Percentiles rank a stretch among this genome's conserved stretches.
These are phyloP conservation scores for Drosophila fungiperda DNA, from an alignment of 2,888 invertebrate genomes.

Conservation along the genomic window DNA sequence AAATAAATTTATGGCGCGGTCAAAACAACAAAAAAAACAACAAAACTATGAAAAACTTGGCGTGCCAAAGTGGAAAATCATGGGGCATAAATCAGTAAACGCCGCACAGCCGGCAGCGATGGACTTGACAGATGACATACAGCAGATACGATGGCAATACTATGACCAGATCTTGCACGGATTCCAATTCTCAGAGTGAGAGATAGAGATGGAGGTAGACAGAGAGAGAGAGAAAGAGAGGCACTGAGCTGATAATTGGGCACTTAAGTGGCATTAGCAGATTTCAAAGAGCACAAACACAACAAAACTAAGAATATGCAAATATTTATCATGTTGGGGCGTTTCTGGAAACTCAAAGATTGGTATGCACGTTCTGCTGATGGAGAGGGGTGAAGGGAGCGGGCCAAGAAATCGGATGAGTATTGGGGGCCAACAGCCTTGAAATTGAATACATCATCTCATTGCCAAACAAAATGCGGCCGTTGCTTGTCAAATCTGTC, in stretches of 20 bases:
- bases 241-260: slow-evolving; percentile 68
- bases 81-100: slow-evolving; percentile 74
- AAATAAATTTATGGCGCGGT: slow-evolving; percentile 65
- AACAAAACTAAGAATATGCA: slow-evolving; percentile 57
- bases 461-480: slow-evolving; percentile 69
- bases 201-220: not conserved
- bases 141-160: slow-evolving; percentile 71
- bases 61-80: slow-evolving; percentile 79
- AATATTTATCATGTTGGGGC: slow-evolving; percentile 61
- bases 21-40: slow-evolving; percentile 17
- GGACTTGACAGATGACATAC: slow-evolving; percentile 77
- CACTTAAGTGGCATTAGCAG: slow-evolving; percentile 80
- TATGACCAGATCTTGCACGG: slow-evolving; percentile 22
- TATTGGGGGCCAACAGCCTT: slow-evolving; percentile 67
- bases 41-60: slow-evolving; percentile 61
- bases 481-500: slow-evolving; percentile 76
- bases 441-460: slow-evolving; percentile 69
- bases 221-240: slow-evolving; percentile 9
- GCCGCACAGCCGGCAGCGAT: slow-evolving; percentile 69
- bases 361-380: slow-evolving; percentile 6
- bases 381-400: not conserved
- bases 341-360: slow-evolving; percentile 65
- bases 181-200: slow-evolving; percentile 13
- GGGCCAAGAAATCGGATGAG: not conserved
- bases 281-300: slow-evolving; percentile 19